A percentile compares a stretch with the other conserved stretches of the same genome.
Conservation (phyloP, 2,797 vertebrate genomes). For the Anguilla anguilla region DNA sequence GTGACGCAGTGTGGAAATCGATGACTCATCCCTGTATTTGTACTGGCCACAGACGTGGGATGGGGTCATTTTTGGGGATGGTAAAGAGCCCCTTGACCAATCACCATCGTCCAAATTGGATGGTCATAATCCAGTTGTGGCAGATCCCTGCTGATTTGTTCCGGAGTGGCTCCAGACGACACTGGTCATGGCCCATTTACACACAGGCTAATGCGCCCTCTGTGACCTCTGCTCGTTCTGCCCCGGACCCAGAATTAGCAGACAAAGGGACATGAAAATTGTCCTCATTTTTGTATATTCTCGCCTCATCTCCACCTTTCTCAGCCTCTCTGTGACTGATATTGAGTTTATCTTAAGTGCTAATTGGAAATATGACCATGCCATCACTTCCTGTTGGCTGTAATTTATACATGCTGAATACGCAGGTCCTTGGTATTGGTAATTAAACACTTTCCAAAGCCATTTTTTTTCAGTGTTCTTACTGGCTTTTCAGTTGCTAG, state of each 20-base stretch:
- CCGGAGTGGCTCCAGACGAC: conserved; percentile 29
- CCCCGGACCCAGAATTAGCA: neutral
- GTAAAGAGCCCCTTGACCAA: conserved; percentile 60
- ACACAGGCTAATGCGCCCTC: conserved; percentile 53
- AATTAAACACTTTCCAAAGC: neutral
- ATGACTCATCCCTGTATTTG: conserved; percentile 61
- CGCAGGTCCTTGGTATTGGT: neutral
- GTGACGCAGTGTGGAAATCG: neutral
- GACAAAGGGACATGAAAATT: neutral
- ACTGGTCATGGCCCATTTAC: conserved; percentile 63
- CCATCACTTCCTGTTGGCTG: neutral
- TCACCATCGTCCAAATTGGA: conserved; percentile 55
- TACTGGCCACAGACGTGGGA: conserved; percentile 48
- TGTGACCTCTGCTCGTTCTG: neutral
- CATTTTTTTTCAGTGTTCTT: neutral
- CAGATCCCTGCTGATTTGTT: conserved; percentile 34
- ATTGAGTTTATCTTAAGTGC: neutral
- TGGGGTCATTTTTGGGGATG: conserved; percentile 49
- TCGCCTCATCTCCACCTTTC: neutral
- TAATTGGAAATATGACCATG: neutral
- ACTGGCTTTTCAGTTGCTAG: neutral
- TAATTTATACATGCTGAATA: neutral
- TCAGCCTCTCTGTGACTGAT: neutral
- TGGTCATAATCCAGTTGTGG: conserved; percentile 58
- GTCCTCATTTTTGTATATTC: neutral